Base-by-base conservation (phyloP, 2,113 vertebrate genomes). In the Papio anubis region DNA sequence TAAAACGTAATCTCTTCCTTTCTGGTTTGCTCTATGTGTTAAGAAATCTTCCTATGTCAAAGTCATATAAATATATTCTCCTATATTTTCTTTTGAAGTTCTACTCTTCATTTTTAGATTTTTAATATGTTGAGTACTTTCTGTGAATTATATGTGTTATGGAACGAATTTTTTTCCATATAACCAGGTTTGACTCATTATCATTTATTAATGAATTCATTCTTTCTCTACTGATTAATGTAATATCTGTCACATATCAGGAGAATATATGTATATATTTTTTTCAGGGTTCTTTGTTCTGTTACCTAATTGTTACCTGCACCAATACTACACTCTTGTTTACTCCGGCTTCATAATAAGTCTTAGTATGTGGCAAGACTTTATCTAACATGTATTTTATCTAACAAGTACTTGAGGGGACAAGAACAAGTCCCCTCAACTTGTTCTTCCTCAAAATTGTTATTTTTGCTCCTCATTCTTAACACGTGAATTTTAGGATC, bases 61-160 rank as follows among this genome's bases (percentile, higher is more conserved):
- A 84, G 52, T 82, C 73, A 92, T 52, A 86, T 52, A 86, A 80
- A 61, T 32, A 93, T 76, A 50, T 66, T 66, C 55, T 75, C 76
- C 59, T 79, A 57, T 57, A 66, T 96, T 90, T 30, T 85, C 32
- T 70, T 80, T 25, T 82, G n/a, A 93, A 88, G 32, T 88, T 88
- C 43, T 93, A 27, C 40, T 95, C 70, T 55, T 38, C 45, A 48
- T 75, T 40, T 75, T 75, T 75, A 75, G 48, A 81, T 70, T 93
- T 90, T 50, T 76, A 87, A 84, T 89, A n/a, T 72, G 38, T 52
- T 75, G 40, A 76, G 50, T 87, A 61, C 25, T 55, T 92, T 85
- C 92, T 96, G 23, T 35, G 73, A 75, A 90, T 81, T 17, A 88
- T 20, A 2, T 50, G 30, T 94, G 35, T 20, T 84, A 88, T n/a